Evolutionary conservation across 2,113 vertebrate genomes (phyloP).

Genomic region (Merops nubicus): DNA sequence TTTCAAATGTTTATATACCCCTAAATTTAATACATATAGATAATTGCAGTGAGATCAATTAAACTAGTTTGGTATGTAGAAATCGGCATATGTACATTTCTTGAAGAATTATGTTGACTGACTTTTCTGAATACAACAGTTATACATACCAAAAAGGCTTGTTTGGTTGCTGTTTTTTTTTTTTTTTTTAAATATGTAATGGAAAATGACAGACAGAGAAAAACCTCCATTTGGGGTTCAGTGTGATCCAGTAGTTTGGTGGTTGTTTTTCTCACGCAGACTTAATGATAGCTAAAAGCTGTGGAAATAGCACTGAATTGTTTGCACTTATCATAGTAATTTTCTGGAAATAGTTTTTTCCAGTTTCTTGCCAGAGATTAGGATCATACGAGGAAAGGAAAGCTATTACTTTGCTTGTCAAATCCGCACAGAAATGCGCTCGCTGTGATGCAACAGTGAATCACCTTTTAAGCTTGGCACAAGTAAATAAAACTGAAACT

Average conservation of each 20-base stretch:
- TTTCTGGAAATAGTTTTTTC: conserved; percentile 5
- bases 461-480: neutral
- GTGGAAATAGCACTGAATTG: conserved; percentile 21
- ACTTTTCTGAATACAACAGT: neutral
- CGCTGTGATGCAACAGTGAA: neutral
- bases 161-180: neutral
- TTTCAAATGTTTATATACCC: neutral
- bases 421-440: neutral
- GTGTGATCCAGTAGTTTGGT: neutral
- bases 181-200: neutral
- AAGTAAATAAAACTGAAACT: neutral
- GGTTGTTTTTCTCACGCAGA: neutral
- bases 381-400: neutral
- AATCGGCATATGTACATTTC: neutral
- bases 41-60: neutral
- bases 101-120: neutral
- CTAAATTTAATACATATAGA: neutral
- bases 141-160: neutral
- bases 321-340: conserved; percentile 12
- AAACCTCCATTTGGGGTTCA: neutral
- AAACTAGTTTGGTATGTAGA: neutral
- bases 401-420: conserved; percentile 19
- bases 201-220: neutral
- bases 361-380: neutral
- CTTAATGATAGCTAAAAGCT: conserved; percentile 25